These are phyloP conservation scores for Agrochola lota DNA, from an alignment of 2,888 invertebrate species.

Conservation along the genomic window DNA sequence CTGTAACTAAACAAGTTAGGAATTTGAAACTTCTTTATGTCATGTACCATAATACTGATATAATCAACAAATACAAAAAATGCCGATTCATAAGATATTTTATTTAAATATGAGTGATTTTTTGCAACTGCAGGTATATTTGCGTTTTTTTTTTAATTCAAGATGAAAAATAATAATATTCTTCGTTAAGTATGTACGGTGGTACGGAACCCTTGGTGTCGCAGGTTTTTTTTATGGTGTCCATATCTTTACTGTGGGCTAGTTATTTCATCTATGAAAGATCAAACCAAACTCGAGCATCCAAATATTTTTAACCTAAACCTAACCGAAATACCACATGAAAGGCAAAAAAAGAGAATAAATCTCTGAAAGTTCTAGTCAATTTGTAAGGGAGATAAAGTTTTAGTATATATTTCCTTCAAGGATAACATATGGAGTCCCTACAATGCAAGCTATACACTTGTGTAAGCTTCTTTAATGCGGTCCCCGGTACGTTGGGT, in stretches of 20 bases:
- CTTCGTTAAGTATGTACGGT: no score
- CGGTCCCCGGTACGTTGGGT: constrained; percentile 50
- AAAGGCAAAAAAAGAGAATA: constrained; percentile 37
- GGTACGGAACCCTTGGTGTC: no score
- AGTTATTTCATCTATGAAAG: constrained; percentile 15
- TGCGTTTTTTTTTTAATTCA: no score
- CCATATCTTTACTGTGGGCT: neutral
- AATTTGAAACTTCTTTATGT: no score
- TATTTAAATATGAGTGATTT: no score
- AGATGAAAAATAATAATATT: no score
- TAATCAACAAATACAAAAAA: no score
- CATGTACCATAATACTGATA: no score
- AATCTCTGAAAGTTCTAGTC: constrained; percentile 27
- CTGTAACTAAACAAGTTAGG: no score
- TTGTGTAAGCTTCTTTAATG: constrained; percentile 63
- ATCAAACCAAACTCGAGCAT: constrained; percentile 3
- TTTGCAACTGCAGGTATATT: no score
- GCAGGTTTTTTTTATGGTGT: neutral
- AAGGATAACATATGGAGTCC: constrained; percentile 54
- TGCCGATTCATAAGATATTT: no score
- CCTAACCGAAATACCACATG: constrained; percentile 17
- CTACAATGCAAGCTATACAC: constrained; percentile 55
- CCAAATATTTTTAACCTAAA: constrained; percentile 27
- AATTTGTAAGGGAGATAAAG: constrained; percentile 51
- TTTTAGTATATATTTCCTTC: constrained; percentile 48